Evolutionary conservation across 2,888 invertebrate genomes (phyloP), one percentile per base, ranked within the genome.

Genomic region (Gymnocheta viridis): DNA sequence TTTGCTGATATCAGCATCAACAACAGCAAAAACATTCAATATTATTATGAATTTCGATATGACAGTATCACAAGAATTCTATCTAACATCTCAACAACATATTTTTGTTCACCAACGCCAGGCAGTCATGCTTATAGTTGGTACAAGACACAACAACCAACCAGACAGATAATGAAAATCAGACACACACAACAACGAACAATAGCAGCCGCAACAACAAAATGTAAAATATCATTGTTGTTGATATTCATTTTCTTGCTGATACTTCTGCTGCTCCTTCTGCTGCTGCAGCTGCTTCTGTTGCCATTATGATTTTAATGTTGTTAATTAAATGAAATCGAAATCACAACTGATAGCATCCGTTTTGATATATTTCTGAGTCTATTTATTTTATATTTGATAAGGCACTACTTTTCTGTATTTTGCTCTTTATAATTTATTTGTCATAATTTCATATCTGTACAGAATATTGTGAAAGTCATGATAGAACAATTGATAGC

Each of bases 61-160:
- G 79, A 76, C 79, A 60, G 67, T 82, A 85, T 82, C 85, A 19
- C 14, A 47, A 60, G 56, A 60, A 85, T 76, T 62, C 79, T 80
- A 85, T 82, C 85, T 47, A 60, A 82, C 85, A 85, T 82, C 79
- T 82, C 60, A 67, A 76, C 74, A 82, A 51, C 69, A 82, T 74
- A 79, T 78, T 73, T 78, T 54, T 56, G 29, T 74, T 62, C 35
- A 67, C 47, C 38, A 67, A 51, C 56, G 58, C 24, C 38, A 67
- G 47, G 24, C 56, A 66, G 60, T 17, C 62, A 54, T 10, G 9
- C 24, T n/a, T n/a, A n/a, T n/a, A 73, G 60, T 29, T n/a, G 24
- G 22, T 24, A 69, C 51, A 51, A 60, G n/a, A 60, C 35, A 41
- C 49, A 51, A 24, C 58, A 49, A 22, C 10, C 9, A n/a, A n/a